Conservation (phyloP, 1,140 invertebrate genomes). For the Lordiphosa stackelbergi region DNA sequence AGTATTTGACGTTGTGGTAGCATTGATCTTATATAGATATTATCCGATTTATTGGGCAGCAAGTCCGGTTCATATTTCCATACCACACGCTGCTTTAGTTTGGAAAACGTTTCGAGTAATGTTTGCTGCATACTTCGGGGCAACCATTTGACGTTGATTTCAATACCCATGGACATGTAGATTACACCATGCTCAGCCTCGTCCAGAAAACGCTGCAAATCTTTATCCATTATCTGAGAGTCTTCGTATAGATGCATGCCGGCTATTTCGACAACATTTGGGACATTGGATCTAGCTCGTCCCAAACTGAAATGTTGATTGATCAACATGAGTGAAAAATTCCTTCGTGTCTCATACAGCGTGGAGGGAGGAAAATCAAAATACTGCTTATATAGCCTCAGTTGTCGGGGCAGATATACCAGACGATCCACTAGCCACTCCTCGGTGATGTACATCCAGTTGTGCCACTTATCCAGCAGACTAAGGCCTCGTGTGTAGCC, state of each 20-base stretch:
- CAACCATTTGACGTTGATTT: conserved; percentile 78
- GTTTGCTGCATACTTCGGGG: conserved; percentile 70
- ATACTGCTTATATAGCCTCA: conserved; percentile 57
- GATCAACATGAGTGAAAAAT: conserved; percentile 57
- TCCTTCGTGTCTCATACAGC: conserved; percentile 37
- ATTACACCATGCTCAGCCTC: conserved; percentile 79
- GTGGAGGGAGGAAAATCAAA: conserved; percentile 24
- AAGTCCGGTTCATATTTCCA: conserved; percentile 77
- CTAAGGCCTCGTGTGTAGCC: conserved; percentile 60
- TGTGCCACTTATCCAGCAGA: conserved; percentile 74
- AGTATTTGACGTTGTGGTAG: conserved; percentile 79
- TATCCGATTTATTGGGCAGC: conserved; percentile 75
- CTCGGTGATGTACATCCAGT: conserved; percentile 59
- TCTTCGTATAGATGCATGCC: conserved; percentile 79
- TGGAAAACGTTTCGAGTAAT: conserved; percentile 21
- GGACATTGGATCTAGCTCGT: conserved; percentile 58
- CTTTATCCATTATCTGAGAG: conserved; percentile 34
- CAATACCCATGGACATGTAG: conserved; percentile 81
- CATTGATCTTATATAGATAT: conserved; percentile 81
- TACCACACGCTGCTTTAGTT: conserved; percentile 75
- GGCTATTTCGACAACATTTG: conserved; percentile 77
- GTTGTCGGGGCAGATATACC: conserved; percentile 52
- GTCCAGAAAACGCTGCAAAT: conserved; percentile 79
- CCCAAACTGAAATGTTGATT: conserved; percentile 69
- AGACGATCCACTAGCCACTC: conserved; percentile 42